A percentile compares a stretch with the other conserved stretches of the same genome.
Evolutionary conservation across 2,797 vertebrate species (phyloP).

Genomic region (Pipistrellus pygmaeus): DNA sequence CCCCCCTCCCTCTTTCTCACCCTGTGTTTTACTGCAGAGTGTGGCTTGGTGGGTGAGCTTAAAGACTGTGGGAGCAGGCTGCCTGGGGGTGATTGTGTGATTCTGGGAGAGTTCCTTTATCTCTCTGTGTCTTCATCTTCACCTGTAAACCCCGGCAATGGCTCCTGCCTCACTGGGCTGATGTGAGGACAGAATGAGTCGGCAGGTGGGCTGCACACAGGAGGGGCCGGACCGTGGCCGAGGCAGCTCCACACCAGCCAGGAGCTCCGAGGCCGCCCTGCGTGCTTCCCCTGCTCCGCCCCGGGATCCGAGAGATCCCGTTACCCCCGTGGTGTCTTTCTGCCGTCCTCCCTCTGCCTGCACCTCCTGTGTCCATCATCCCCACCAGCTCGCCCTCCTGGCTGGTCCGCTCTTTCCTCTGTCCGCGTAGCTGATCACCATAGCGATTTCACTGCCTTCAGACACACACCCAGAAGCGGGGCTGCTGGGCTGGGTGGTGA

Average conservation of each 20-base stretch:
- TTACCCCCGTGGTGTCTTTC: fast-evolving
- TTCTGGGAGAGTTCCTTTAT: neutral
- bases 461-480: neutral
- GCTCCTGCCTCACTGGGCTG: neutral
- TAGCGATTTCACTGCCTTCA: neutral
- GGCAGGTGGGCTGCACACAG: neutral
- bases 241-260: neutral
- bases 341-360: neutral
- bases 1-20: neutral
- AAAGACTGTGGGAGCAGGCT: neutral
- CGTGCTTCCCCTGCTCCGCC: fast-evolving
- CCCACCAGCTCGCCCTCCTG: neutral
- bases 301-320: fast-evolving
- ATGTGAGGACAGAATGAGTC: neutral
- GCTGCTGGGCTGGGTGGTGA: neutral
- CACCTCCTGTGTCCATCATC: fast-evolving
- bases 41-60: neutral
- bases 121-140: neutral
- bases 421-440: neutral
- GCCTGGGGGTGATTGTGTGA: neutral
- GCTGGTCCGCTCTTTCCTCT: neutral
- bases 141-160: neutral
- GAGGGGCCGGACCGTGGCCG: too few relatives aligned
- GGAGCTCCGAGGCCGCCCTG: neutral
- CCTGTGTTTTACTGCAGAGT: neutral